Evolutionary conservation across 1,140 invertebrate genomes (phyloP), one percentile per base, ranked within the genome.

Genomic region (Lepidostoma basale): DNA sequence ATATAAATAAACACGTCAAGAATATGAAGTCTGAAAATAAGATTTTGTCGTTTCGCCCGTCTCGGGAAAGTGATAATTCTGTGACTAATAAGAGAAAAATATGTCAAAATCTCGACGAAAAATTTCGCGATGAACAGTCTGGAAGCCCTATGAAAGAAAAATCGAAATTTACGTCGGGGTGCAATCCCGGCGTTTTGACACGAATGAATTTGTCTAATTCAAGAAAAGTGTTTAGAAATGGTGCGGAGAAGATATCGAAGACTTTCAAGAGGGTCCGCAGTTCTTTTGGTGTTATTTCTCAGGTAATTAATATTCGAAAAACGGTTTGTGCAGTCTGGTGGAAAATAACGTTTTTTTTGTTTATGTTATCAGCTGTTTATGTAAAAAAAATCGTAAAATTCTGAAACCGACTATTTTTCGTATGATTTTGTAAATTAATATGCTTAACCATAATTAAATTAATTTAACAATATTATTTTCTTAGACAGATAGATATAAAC

Each of bases 251-350:
- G 69, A 75, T 88, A 12, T 84, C 85, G 3, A 86, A 81, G 74
- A 87, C 86, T 1, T 85, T 88, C 68, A 85, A 84, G 26, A 83
- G 79, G 10, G 83, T 88, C 3, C 78, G 84, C 68, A 82, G 83
- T 3, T 84, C 83, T 3, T 77, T 88, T 62, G 86, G 84, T 23
- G 84, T 82, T 6, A 78, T 88, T 65, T 86, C 87, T 16, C 87
- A 67, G 64, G 64, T 59, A 45, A 42, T n/a, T 64, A 16, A 12
- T 65, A 12, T 62, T 22, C 12, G 22, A 8, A 10, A 23, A 9
- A 5, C 33, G 33, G 14, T 36, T 36, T 36, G 10, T 36, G 9
- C 33, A 36, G n/a, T n/a, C n/a, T n/a, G n/a, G n/a, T n/a, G n/a
- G n/a, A n/a, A n/a, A n/a, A n/a, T n/a, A n/a, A n/a, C n/a, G n/a